These are phyloP conservation scores for Eremophila alpestris DNA, from an alignment of 2,797 vertebrate genomes.

Conservation along the genomic window DNA sequence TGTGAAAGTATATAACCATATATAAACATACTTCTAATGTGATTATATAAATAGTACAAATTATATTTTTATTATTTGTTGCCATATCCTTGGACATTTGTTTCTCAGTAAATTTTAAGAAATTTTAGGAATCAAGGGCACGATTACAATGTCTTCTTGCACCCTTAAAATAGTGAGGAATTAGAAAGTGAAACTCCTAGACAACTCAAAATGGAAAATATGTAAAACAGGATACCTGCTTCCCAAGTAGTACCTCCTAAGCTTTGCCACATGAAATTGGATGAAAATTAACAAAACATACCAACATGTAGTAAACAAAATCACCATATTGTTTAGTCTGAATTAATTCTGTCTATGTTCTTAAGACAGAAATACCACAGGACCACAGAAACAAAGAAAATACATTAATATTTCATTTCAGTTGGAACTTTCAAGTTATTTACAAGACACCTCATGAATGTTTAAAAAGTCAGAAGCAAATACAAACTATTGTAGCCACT, in stretches of 20 bases:
- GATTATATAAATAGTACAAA: not conserved
- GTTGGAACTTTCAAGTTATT: not conserved
- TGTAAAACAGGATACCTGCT: not conserved
- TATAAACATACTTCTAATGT: not conserved
- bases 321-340: not conserved
- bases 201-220: not conserved
- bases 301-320: not conserved
- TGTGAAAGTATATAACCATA: not conserved
- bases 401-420: not conserved
- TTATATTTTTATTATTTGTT: not conserved
- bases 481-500: not conserved
- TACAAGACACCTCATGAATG: not conserved
- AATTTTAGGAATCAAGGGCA: not conserved
- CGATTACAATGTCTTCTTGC: not conserved
- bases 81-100: not conserved
- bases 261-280: not conserved
- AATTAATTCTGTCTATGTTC: not conserved
- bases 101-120: not conserved
- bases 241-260: not conserved
- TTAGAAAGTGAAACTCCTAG: not conserved
- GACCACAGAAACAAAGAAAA: not conserved
- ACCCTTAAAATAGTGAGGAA: not conserved
- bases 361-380: not conserved
- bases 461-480: not conserved
- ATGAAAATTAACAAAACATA: not conserved